Conservation (phyloP, 2,888 invertebrate genomes). For the Dasypolia templi region DNA sequence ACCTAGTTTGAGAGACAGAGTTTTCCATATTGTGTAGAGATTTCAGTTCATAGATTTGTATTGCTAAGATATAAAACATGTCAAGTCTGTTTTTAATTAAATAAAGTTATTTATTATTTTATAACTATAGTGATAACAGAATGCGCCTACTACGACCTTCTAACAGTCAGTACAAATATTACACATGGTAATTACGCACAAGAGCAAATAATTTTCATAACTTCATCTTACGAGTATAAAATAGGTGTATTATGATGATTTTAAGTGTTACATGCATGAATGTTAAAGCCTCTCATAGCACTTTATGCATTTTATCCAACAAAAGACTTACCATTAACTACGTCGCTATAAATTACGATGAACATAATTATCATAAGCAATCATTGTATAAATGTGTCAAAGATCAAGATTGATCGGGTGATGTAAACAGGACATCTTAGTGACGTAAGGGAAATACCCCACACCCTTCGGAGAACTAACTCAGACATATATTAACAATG, state of each 20-base stretch:
- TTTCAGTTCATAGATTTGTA: too few species aligned
- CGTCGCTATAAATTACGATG: conserved; percentile 51
- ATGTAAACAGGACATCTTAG: conserved; percentile 34
- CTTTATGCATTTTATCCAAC: conserved; percentile 48
- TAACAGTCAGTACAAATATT: conserved; percentile 49
- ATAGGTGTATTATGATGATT: conserved; percentile 30
- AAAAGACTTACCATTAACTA: conserved; percentile 50
- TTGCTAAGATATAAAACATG: too few species aligned
- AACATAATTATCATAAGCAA: conserved; percentile 66
- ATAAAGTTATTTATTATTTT: too few species aligned
- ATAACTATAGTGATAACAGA: conserved; percentile 9
- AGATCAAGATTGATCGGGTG: conserved; percentile 66
- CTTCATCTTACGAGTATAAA: conserved; percentile 32
- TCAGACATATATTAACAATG: conserved; percentile 34
- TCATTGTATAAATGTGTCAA: conserved; percentile 61
- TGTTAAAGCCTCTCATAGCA: conserved; percentile 13
- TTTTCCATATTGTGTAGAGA: too few species aligned
- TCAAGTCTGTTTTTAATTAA: too few species aligned
- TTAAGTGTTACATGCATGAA: conserved; percentile 41
- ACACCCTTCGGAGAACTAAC: conserved; percentile 30
- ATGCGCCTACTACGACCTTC: conserved; percentile 19
- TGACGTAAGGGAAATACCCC: conserved; percentile 43
- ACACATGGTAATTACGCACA: conserved; percentile 44
- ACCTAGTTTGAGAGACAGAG: too few species aligned
- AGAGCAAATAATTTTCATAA: conserved; percentile 35